These are phyloP conservation scores for Astyanax mexicanus DNA, from an alignment of 2,797 vertebrate species.

Conservation along the genomic window DNA sequence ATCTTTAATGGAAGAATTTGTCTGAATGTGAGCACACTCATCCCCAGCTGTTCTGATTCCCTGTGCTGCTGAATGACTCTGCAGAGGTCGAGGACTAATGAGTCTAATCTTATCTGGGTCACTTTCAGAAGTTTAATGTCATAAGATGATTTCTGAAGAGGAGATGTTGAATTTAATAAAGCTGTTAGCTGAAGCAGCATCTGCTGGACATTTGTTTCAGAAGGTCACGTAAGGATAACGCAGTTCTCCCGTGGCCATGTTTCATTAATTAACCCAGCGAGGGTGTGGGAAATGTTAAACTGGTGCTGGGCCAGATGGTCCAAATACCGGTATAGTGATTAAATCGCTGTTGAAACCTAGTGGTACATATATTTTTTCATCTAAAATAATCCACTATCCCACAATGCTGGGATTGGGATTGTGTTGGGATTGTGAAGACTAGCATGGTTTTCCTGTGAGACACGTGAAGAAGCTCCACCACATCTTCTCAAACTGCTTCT, in stretches of 20 bases:
- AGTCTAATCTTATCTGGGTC: not conserved
- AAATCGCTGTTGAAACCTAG: too few species aligned
- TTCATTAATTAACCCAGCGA: not conserved
- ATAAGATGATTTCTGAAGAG: not conserved
- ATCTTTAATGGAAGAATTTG: not conserved
- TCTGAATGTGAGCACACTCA: not conserved
- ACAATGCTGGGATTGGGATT: too few species aligned
- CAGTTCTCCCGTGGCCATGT: not conserved
- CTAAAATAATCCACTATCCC: too few species aligned
- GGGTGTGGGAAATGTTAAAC: too few species aligned
- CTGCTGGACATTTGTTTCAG: conserved; percentile 15
- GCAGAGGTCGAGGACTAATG: not conserved
- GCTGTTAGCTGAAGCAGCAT: not conserved
- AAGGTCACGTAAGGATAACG: too few species aligned
- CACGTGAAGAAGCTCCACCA: too few species aligned
- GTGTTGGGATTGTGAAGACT: too few species aligned
- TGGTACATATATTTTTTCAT: too few species aligned
- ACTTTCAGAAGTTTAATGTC: not conserved
- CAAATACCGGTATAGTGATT: too few species aligned
- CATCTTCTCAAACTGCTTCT: too few species aligned
- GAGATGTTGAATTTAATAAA: not conserved
- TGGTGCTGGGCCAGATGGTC: too few species aligned
- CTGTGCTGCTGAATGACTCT: not conserved
- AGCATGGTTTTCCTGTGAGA: too few species aligned
- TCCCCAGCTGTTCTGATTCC: not conserved